Evolutionary conservation across 2,113 vertebrate species (phyloP).

Genomic region (Cygnus atratus): DNA sequence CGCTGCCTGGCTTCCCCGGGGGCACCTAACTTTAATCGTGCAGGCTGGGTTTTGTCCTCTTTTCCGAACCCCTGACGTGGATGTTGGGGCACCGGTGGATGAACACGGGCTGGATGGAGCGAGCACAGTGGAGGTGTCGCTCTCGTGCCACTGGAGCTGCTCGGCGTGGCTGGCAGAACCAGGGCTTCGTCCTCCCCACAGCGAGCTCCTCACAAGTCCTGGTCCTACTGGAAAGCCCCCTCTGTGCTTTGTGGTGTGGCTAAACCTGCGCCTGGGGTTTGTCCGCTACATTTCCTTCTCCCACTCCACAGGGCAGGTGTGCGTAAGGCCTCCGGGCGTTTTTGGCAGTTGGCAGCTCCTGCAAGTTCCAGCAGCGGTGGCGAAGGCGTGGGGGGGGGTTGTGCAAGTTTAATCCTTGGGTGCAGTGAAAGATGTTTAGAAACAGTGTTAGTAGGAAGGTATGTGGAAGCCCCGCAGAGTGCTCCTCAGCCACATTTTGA

Average conservation of each 20-base stretch:
- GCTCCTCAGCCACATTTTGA: background rate
- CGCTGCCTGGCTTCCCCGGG: background rate
- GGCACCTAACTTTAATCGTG: background rate
- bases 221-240: background rate
- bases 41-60: background rate
- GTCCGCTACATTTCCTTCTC: background rate
- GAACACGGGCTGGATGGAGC: rapidly evolving
- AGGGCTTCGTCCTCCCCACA: background rate
- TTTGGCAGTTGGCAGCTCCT: conserved; percentile 5
- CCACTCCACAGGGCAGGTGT: rapidly evolving
- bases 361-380: background rate
- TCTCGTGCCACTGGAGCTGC: background rate
- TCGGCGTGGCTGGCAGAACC: rapidly evolving
- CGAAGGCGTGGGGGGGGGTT: background rate
- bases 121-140: rapidly evolving
- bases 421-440: background rate
- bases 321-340: background rate
- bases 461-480: background rate
- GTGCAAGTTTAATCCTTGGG: rapidly evolving
- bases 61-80: background rate
- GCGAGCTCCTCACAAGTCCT: background rate
- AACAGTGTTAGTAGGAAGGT: background rate
- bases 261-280: background rate
- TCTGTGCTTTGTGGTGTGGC: background rate
- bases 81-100: rapidly evolving